Evolutionary conservation across 2,113 vertebrate genomes (phyloP), one percentile per base, ranked within the genome.

Genomic region (Ptyas mucosa): DNA sequence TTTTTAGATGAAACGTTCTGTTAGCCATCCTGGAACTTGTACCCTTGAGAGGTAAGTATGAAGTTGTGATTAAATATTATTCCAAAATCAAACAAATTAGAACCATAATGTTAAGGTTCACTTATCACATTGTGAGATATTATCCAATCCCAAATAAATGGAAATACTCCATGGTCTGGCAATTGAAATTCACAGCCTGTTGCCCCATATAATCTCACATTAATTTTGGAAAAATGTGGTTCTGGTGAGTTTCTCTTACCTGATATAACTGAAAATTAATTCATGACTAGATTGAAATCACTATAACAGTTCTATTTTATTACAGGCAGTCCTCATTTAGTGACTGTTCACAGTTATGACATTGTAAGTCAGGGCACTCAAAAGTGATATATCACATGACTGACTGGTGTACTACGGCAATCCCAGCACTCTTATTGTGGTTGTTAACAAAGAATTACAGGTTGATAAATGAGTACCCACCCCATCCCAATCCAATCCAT

Each of bases 1-100:
- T 96, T 43, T 96, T 75, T 93, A 98, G 98, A 98, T 98, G 97
- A 98, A 98, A 92, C 97, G 98, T 69, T 98, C 98, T 46, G 95
- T 98, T 94, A 98, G 98, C 90, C 98, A 98, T 91, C 98, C 98
- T 94, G 98, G 98, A 92, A 97, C 97, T 75, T 98, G 97, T 93
- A 97, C 95, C 96, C 97, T 96, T 93, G 98, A 98, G 87, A 97
- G 98, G 98, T 98, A 97, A 96, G 89, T 53, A 29, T 58, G 21
- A 93, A 93, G 51, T 51, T 39, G 53, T 21, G 89, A 26, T 57
- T 87, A 7, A 86, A 64, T 39, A 51, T 53, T 46, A 0, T 58
- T 39, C 49, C 1, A 49, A 85, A 85, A 6, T 18, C 10, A 51
- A 86, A 23, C 26, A 91, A 23, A 34, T 21, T 85, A 52, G 21